A percentile compares a stretch with the other conserved stretches of the same genome.
Conservation (phyloP, 2,113 vertebrate genomes). For the Scortum barcoo region DNA sequence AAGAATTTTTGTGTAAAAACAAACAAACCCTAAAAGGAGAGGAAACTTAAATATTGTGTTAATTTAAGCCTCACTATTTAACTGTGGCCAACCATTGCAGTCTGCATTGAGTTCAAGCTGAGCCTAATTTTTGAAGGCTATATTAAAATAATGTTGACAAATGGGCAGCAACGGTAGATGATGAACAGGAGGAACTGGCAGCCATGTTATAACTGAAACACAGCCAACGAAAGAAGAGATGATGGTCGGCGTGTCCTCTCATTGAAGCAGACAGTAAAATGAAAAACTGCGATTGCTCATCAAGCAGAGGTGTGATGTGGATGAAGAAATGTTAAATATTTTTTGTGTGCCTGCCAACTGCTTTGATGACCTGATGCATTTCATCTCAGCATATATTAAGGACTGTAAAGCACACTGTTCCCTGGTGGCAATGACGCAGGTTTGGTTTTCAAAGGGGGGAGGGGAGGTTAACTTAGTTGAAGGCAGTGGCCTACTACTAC, state of each 20-base stretch:
- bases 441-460: neutral
- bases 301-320: constrained; percentile 40
- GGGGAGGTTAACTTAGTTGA: neutral
- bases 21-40: neutral
- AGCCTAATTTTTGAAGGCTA: neutral
- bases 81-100: neutral
- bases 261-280: constrained; percentile 14
- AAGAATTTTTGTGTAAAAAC: neutral
- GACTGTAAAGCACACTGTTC: constrained; percentile 8
- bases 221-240: constrained; percentile 35
- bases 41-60: neutral
- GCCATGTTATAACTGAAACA: neutral
- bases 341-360: constrained; percentile 16
- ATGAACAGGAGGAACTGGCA: constrained; percentile 28
- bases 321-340: constrained; percentile 23
- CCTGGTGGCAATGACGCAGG: constrained; percentile 24
- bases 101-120: neutral
- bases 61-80: neutral
- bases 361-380: constrained; percentile 31
- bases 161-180: neutral
- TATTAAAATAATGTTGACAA: constrained; percentile 16
- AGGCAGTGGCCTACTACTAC: neutral
- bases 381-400: constrained; percentile 17
- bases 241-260: neutral
- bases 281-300: constrained; percentile 38